phyloP scores from a whole-genome alignment of 2,888 invertebrate species.

The Rapana venosa region DNA sequence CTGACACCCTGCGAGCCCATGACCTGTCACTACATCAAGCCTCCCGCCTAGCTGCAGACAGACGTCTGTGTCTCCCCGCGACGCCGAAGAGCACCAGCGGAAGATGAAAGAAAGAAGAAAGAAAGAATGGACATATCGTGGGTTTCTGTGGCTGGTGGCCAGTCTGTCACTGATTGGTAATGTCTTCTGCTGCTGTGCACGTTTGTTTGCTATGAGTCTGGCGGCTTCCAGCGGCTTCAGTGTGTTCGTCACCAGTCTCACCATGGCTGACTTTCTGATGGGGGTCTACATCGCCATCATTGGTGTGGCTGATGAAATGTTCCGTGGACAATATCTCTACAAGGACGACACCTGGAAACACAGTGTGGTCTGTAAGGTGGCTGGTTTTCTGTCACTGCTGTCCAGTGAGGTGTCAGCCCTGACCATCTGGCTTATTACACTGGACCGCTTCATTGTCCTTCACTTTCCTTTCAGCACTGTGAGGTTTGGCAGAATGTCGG shows the following conservation, averaged over 20 bases:
- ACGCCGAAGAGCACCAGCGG: too few species aligned
- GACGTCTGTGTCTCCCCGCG: too few species aligned
- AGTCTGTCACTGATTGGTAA: conserved; percentile 43
- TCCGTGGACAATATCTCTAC: conserved; percentile 37
- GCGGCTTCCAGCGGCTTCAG: conserved; percentile 26
- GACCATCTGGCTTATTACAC: conserved; percentile 44
- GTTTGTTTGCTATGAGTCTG: not conserved
- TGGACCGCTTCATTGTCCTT: conserved; percentile 46
- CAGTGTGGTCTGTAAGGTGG: conserved; percentile 44
- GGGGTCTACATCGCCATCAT: conserved; percentile 46
- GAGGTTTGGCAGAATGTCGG: not conserved
- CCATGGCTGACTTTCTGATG: conserved; percentile 45
- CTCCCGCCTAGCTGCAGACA: too few species aligned
- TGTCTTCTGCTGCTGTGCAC: not conserved
- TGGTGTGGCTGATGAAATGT: conserved; percentile 42
- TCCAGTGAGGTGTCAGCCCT: conserved; percentile 43
- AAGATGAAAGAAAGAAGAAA: too few species aligned
- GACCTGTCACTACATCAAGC: too few species aligned
- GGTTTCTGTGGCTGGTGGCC: conserved; percentile 41
- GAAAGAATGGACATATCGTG: conserved; percentile 17
- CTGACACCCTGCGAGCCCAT: too few species aligned
- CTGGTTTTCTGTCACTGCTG: conserved; percentile 42
- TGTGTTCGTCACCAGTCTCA: conserved; percentile 44
- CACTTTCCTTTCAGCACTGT: conserved; percentile 21
- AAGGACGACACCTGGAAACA: conserved; percentile 41